Evolutionary conservation across 30 jellyfish, hydroid and myxozoan species (phyloP).

Genomic region (Turritopsis dohrnii): DNA sequence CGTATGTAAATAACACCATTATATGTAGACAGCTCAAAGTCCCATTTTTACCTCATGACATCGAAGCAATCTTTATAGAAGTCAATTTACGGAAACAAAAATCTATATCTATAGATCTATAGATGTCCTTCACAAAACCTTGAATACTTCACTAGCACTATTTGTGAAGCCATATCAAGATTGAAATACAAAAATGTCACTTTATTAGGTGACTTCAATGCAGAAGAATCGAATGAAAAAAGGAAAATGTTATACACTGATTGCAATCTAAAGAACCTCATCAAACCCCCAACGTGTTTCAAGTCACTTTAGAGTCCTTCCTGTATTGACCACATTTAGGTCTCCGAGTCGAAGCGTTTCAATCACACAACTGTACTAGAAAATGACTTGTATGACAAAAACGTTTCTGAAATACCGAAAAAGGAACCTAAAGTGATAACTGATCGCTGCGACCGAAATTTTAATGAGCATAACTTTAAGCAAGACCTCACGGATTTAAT

Average conservation of each 20-base stretch:
- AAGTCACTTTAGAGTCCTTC: too few species aligned
- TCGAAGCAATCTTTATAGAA: neutral
- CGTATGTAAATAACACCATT: too few species aligned
- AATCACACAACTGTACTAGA: neutral
- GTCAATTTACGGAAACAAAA: slow-evolving; percentile 7
- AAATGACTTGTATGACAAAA: neutral
- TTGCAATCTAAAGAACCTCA: neutral
- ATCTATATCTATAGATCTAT: too few species aligned
- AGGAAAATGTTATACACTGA: neutral
- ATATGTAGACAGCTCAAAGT: too few species aligned
- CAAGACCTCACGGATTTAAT: neutral
- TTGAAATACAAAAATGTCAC: neutral
- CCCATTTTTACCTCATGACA: slow-evolving; percentile 7
- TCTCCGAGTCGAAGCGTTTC: neutral
- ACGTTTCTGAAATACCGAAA: neutral
- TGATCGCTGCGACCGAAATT: neutral
- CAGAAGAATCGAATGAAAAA: neutral
- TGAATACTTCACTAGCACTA: too few species aligned
- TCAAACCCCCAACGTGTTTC: neutral
- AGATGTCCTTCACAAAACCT: too few species aligned
- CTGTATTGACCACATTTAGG: neutral
- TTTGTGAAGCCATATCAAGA: neutral
- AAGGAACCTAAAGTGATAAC: neutral
- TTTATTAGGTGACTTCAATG: neutral
- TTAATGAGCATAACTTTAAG: too few species aligned